phyloP scores from a whole-genome alignment of 1,140 invertebrate species.

The Cherax quadricarinatus region DNA sequence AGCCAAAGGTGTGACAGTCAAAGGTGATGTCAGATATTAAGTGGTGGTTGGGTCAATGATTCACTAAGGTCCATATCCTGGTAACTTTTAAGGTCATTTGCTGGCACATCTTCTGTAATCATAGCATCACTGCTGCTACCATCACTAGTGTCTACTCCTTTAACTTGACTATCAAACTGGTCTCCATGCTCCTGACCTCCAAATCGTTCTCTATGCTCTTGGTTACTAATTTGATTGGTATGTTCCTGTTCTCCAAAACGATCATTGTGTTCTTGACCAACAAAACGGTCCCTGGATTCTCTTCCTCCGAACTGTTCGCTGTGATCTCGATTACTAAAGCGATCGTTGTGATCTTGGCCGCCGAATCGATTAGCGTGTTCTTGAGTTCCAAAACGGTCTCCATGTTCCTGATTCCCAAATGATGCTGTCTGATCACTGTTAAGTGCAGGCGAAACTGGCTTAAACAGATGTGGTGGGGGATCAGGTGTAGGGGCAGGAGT shows the following conservation, averaged over 20 bases:
- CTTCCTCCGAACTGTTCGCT: constrained; percentile 28
- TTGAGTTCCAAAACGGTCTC: constrained; percentile 44
- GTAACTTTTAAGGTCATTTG: constrained; percentile 57
- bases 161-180: constrained; percentile 31
- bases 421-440: constrained; percentile 53
- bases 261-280: constrained; percentile 44
- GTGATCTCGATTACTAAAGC: constrained; percentile 38
- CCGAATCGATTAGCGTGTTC: constrained; percentile 40
- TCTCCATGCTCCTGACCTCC: constrained; percentile 17
- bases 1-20: constrained; percentile 59
- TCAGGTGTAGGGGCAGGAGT: constrained; percentile 60
- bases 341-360: constrained; percentile 28
- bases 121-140: constrained; percentile 67
- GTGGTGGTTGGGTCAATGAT: constrained; percentile 54
- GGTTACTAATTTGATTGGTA: not conserved
- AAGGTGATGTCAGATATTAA: constrained; percentile 69
- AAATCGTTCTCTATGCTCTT: constrained; percentile 37
- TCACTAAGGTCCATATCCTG: constrained; percentile 69
- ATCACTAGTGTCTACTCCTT: constrained; percentile 54
- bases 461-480: constrained; percentile 61
- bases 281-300: constrained; percentile 45
- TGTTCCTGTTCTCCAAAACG: constrained; percentile 44
- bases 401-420: constrained; percentile 48
- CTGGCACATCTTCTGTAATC: constrained; percentile 63
- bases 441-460: constrained; percentile 64